Base-by-base conservation (phyloP, 2,797 vertebrate genomes). In the Erethizon dorsatum region DNA sequence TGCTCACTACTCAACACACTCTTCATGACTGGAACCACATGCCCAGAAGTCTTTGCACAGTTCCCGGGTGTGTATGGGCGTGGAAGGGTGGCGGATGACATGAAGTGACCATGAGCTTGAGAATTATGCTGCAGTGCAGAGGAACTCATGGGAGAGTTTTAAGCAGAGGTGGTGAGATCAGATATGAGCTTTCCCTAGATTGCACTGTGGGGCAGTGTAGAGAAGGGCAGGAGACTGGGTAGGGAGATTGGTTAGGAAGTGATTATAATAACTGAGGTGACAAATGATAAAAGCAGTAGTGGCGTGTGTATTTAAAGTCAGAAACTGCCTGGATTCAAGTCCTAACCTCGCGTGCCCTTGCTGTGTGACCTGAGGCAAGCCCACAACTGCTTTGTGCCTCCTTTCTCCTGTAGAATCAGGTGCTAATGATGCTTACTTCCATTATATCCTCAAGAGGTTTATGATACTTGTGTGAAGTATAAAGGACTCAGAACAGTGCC, bases 291-390 rank as follows among this genome's bases (percentile, higher is more conserved):
- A 61, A 80, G 45, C 50, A 54, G 22, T 12, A 12, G 8, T 59
- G 7, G 8, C 37, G 0, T 54, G 12, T 0, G 0, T 52, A 18
- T 41, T 78, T 8, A 28, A 57, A 50, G 59, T 71, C 75, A 78
- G 37, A 86, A 78, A 33, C 14, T 28, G 20, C 24, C 78, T 9
- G 0, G 9, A 47, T 91, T 93, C 45, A 73, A 88, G 50, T 73
- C 41, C n/a, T 89, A 57, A 28, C 33, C 79, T 63, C n/a, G 28
- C 31, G 7, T 47, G 69, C 91, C 50, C 28, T 12, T 0, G 83
- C 83, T 80, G 10, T 90, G 67, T 65, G 90, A 96, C 47, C 79
- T 96, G 79, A 67, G 54, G 41, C 26, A 88, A 61, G 15, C 41
- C 77, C 57, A 83, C 0, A 0, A 17, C 57, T 84, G 95, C 18